phyloP scores from a whole-genome alignment of 2,888 invertebrate genomes.

The Gymnocheta viridis region DNA sequence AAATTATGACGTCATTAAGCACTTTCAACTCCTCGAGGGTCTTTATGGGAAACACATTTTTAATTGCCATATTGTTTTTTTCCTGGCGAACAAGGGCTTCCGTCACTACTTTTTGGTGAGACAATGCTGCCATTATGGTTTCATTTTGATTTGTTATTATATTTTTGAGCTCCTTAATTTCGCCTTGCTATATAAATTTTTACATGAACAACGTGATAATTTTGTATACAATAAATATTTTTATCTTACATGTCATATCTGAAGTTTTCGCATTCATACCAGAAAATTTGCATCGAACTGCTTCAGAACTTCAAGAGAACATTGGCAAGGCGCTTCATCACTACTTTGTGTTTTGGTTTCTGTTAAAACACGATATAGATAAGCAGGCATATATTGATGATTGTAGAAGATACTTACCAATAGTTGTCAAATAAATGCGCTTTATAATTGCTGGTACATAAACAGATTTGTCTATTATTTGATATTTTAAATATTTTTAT shows the following conservation, averaged over 20 bases:
- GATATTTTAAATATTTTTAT: too few species aligned
- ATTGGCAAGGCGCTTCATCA: not conserved
- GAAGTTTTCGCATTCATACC: not conserved
- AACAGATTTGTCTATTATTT: too few species aligned
- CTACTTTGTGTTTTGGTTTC: not conserved
- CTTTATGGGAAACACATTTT: constrained; percentile 44
- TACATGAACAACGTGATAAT: not conserved
- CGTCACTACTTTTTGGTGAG: constrained; percentile 27
- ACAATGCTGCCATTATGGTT: constrained; percentile 38
- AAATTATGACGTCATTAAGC: not conserved
- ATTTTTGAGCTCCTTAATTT: constrained; percentile 36
- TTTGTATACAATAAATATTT: not conserved
- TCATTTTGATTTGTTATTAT: constrained; percentile 36
- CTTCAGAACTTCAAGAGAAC: not conserved
- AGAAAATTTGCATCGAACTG: not conserved
- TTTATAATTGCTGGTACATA: too few species aligned
- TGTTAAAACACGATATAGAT: not conserved
- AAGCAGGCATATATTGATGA: too few species aligned
- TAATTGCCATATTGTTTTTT: constrained; percentile 9
- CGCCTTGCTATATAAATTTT: constrained; percentile 12
- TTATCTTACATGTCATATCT: not conserved
- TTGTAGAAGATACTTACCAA: too few species aligned
- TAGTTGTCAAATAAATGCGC: too few species aligned
- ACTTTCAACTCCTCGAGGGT: constrained; percentile 21
- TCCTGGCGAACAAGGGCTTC: constrained; percentile 19